Conservation (phyloP, 2,888 invertebrate species). For the Mellilla xanthometata region DNA sequence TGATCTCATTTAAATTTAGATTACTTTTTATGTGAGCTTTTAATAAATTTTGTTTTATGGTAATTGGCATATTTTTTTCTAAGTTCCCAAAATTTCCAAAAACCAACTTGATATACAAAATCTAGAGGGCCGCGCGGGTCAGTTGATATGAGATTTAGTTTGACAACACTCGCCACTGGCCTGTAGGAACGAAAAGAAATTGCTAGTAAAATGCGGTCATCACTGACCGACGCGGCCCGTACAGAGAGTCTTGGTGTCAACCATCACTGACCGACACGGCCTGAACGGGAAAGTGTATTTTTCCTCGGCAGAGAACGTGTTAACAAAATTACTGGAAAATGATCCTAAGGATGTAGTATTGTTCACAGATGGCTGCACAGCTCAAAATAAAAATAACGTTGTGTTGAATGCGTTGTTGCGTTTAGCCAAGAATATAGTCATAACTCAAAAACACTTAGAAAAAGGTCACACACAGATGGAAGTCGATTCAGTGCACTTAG, state of each 20-base stretch:
- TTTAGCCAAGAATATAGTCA: too few species aligned
- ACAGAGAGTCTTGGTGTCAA: conserved; percentile 28
- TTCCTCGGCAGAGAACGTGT: conserved; percentile 8
- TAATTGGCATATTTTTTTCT: too few species aligned
- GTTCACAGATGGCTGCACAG: too few species aligned
- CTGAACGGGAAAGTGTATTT: conserved; percentile 38
- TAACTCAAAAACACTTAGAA: too few species aligned
- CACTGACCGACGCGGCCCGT: conserved; percentile 30
- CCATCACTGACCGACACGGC: conserved; percentile 4
- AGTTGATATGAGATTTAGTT: conserved; percentile 30
- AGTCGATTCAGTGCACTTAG: too few species aligned
- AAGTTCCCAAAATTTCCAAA: too few species aligned
- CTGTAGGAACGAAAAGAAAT: conserved; percentile 26
- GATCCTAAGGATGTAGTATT: too few species aligned
- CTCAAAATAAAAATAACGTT: too few species aligned
- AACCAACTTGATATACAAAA: not conserved
- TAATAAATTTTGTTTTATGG: too few species aligned
- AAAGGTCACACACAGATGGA: too few species aligned
- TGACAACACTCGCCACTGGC: conserved; percentile 31
- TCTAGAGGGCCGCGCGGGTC: conserved; percentile 30
- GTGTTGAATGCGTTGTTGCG: too few species aligned
- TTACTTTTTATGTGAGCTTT: not conserved
- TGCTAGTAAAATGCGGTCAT: conserved; percentile 27
- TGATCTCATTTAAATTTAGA: not conserved
- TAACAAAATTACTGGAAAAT: too few species aligned